A percentile compares a stretch with the other conserved stretches of the same genome.
These are phyloP conservation scores for Sinocyclocheilus grahami DNA, from an alignment of 2,113 vertebrate species.

Conservation along the genomic window DNA sequence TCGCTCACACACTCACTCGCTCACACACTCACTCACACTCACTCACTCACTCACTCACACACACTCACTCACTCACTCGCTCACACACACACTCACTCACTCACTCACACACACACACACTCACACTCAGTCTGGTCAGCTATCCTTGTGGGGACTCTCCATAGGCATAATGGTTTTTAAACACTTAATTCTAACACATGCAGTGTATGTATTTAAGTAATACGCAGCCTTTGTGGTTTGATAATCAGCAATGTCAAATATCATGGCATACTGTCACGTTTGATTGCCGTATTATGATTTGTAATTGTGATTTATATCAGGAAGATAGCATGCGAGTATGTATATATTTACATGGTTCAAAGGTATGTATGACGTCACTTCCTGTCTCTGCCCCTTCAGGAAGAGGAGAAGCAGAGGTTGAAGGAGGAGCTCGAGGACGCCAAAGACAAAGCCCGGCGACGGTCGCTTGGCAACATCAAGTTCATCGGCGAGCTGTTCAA, in stretches of 20 bases:
- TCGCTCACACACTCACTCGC: too few species aligned
- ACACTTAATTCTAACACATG: not conserved
- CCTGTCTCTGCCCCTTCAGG: slow-evolving; percentile 63
- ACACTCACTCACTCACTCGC: too few species aligned
- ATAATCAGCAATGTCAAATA: not conserved
- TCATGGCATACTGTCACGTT: not conserved
- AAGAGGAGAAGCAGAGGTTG: slow-evolving; percentile 87
- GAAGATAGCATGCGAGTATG: not conserved
- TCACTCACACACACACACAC: too few species aligned
- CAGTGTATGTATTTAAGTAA: not conserved
- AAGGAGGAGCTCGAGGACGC: slow-evolving; percentile 85
- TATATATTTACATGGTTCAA: not conserved
- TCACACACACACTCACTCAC: too few species aligned
- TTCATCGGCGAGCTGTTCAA: slow-evolving; percentile 99
- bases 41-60: too few species aligned
- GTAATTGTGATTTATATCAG: not conserved
- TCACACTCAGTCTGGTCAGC: too few species aligned
- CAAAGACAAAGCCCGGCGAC: slow-evolving; percentile 87
- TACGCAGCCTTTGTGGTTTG: not conserved
- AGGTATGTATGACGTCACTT: not conserved
- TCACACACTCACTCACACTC: too few species aligned
- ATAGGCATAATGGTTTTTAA: too few species aligned
- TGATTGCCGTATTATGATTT: not conserved
- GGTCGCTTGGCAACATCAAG: slow-evolving; percentile 96
- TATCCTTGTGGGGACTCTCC: too few species aligned